phyloP scores from a whole-genome alignment of 2,797 vertebrate species.

The Acanthurus leucopareius region DNA sequence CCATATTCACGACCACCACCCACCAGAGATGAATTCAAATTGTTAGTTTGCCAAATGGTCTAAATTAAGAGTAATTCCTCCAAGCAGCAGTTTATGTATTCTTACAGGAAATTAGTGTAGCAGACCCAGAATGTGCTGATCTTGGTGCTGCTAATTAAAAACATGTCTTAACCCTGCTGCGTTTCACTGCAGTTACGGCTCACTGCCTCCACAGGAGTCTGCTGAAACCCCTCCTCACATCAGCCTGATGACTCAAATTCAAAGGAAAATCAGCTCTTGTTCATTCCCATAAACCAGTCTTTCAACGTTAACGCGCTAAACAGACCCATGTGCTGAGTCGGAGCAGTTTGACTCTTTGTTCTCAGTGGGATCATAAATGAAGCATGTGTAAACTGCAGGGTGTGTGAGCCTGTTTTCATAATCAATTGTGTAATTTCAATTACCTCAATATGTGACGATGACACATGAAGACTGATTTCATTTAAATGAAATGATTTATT shows the following conservation, averaged over 20 bases:
- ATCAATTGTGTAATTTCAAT: not conserved
- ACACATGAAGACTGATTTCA: not conserved
- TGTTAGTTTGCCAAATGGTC: constrained; percentile 24
- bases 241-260: constrained; percentile 31
- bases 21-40: constrained; percentile 2
- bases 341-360: constrained; percentile 27
- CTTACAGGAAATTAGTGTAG: constrained; percentile 62
- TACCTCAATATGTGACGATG: not conserved
- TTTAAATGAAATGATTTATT: constrained; percentile 5
- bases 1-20: not conserved
- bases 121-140: constrained; percentile 69
- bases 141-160: constrained; percentile 65
- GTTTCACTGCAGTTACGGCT: constrained; percentile 38
- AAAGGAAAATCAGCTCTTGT: constrained; percentile 43
- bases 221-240: constrained; percentile 10
- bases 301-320: constrained; percentile 42
- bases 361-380: not conserved
- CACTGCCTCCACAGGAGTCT: constrained; percentile 42
- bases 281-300: constrained; percentile 54
- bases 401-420: not conserved
- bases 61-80: constrained; percentile 41
- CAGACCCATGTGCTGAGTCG: constrained; percentile 45
- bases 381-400: constrained; percentile 6
- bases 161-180: constrained; percentile 35
- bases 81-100: constrained; percentile 40